Conservation (phyloP, 1,140 invertebrate genomes). For the Phymastichus coffea region DNA sequence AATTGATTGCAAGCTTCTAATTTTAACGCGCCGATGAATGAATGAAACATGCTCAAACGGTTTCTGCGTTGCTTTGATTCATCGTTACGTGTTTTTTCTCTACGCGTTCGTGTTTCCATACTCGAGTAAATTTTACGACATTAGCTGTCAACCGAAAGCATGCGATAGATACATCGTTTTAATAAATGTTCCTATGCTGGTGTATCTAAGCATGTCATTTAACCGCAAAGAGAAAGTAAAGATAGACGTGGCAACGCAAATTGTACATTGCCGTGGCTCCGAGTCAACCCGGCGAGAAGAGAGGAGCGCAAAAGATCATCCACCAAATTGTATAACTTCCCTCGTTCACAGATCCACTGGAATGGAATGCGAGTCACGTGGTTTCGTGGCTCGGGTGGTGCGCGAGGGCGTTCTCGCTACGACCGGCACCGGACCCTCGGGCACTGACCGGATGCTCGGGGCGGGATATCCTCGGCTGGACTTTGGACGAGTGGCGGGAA, state of each 20-base stretch:
- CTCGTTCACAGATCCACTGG: conserved; percentile 62
- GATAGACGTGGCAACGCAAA: too few species aligned
- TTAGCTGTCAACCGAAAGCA: too few species aligned
- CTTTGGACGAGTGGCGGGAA: conserved; percentile 4
- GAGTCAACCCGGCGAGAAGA: too few species aligned
- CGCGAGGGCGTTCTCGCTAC: conserved; percentile 61
- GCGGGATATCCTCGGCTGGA: conserved; percentile 12
- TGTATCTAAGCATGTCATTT: too few species aligned
- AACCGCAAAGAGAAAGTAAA: too few species aligned
- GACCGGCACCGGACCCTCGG: neutral
- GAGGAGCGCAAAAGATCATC: too few species aligned
- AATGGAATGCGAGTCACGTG: conserved; percentile 65
- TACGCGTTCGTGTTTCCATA: too few species aligned
- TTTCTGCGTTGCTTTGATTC: neutral
- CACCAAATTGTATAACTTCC: too few species aligned
- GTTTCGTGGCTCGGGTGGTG: conserved; percentile 68
- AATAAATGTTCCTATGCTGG: too few species aligned
- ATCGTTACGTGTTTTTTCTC: neutral
- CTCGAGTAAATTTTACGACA: too few species aligned
- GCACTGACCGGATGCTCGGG: conserved; percentile 9
- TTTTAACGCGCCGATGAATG: conserved; percentile 1
- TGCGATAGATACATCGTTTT: too few species aligned
- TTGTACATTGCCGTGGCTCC: too few species aligned
- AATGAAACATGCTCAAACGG: neutral
- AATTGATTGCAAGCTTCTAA: neutral